phyloP scores from a whole-genome alignment of 2,113 vertebrate genomes.

The Xiphophorus hellerii region DNA sequence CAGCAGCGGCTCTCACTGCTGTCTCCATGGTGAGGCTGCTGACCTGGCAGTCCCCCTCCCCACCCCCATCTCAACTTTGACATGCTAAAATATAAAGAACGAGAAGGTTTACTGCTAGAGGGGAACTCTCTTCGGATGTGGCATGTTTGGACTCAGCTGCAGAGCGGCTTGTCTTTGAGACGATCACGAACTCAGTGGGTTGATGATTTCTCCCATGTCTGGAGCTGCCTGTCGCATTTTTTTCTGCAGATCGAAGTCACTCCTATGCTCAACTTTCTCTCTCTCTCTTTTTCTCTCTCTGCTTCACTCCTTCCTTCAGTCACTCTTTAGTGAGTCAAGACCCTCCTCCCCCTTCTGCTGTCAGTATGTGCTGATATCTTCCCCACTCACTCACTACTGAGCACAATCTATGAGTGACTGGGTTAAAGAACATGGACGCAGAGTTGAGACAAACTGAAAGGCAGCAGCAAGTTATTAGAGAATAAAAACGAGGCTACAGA shows the following conservation, averaged over 20 bases:
- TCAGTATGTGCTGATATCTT: conserved; percentile 63
- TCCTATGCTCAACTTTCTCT: conserved; percentile 67
- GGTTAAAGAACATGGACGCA: conserved; percentile 24
- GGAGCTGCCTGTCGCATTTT: conserved; percentile 55
- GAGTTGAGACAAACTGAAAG: conserved; percentile 22
- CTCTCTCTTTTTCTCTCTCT: conserved; percentile 49
- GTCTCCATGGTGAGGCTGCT: conserved; percentile 78
- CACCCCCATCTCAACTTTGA: conserved; percentile 47
- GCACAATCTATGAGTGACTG: conserved; percentile 44
- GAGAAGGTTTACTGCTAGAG: conserved; percentile 36
- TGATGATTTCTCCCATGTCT: conserved; percentile 65
- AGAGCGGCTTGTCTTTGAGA: conserved; percentile 28
- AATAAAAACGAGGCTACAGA: conserved; percentile 2
- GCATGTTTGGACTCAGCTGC: conserved; percentile 12
- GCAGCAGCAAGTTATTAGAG: neutral
- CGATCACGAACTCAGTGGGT: conserved; percentile 59
- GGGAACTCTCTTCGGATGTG: conserved; percentile 33
- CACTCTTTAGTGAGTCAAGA: conserved; percentile 64
- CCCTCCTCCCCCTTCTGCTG: conserved; percentile 56
- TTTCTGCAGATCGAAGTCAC: conserved; percentile 58
- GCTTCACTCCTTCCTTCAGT: conserved; percentile 58
- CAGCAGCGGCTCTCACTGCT: conserved; percentile 57
- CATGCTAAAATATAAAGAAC: conserved; percentile 57
- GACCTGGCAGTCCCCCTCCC: conserved; percentile 63
- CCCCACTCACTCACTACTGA: conserved; percentile 31